These are phyloP conservation scores for Dryobota labecula DNA, from an alignment of 2,888 invertebrate genomes.

Conservation along the genomic window DNA sequence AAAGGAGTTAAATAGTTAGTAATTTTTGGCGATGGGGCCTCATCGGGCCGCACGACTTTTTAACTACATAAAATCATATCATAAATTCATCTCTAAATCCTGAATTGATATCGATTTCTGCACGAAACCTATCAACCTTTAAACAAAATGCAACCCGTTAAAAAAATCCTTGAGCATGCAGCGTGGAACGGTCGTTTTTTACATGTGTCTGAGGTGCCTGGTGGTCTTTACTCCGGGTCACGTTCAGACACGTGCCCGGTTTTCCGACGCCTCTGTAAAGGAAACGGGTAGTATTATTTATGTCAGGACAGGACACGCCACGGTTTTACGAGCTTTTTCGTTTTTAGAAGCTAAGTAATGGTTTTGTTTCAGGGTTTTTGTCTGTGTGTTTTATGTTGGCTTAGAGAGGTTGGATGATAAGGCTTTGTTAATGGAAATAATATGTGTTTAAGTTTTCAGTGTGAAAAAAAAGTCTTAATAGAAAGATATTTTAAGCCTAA, in stretches of 20 bases:
- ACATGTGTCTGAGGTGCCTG: slow-evolving; percentile 23
- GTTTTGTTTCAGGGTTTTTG: slow-evolving; percentile 17
- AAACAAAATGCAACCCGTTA: background rate
- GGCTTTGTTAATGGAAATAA: background rate
- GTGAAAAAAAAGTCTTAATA: too few relatives aligned
- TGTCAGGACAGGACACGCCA: slow-evolving; percentile 32
- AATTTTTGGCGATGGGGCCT: too few relatives aligned
- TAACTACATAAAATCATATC: background rate
- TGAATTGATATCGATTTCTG: background rate
- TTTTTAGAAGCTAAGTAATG: slow-evolving; percentile 48
- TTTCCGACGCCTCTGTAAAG: slow-evolving; percentile 33
- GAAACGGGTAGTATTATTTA: slow-evolving; percentile 46
- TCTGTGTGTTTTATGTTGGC: background rate
- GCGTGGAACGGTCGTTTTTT: slow-evolving; percentile 2
- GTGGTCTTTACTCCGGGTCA: slow-evolving; percentile 59
- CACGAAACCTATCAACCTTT: background rate
- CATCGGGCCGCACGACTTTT: background rate
- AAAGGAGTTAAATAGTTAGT: background rate
- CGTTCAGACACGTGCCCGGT: slow-evolving; percentile 63
- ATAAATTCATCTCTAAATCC: background rate
- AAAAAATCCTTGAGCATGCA: slow-evolving; percentile 5
- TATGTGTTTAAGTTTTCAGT: background rate
- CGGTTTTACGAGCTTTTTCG: slow-evolving; percentile 40
- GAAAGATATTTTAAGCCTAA: too few relatives aligned
- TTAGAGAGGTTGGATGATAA: background rate